Conservation (phyloP, 2,113 vertebrate species). For the Forbesichthys agassizii region DNA sequence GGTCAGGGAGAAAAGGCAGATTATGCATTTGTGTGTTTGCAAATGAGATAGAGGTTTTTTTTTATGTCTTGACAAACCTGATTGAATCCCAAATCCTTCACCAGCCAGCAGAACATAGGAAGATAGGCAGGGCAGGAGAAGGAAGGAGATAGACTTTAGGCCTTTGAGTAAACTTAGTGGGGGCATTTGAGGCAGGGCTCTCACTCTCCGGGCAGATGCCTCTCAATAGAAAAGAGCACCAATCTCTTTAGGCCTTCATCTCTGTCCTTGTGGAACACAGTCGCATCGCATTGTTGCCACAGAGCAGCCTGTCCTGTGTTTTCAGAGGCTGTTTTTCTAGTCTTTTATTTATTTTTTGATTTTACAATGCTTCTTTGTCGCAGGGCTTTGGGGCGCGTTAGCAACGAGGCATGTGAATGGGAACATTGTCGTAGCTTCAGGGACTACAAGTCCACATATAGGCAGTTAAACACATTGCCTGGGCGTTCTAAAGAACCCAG, state of each 20-base stretch:
- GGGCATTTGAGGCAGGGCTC: constrained; percentile 33
- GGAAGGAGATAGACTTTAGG: constrained; percentile 55
- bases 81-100: constrained; percentile 71
- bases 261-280: constrained; percentile 19
- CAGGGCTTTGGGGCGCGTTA: constrained; percentile 51
- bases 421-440: constrained; percentile 47
- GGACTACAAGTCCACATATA: constrained; percentile 39
- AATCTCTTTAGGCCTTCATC: constrained; percentile 26
- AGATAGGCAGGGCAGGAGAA: constrained; percentile 30
- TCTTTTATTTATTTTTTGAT: neutral
- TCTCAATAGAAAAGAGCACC: constrained; percentile 56
- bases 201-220: constrained; percentile 63
- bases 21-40: constrained; percentile 80
- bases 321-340: constrained; percentile 55
- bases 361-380: constrained; percentile 34
- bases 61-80: constrained; percentile 55
- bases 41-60: constrained; percentile 72
- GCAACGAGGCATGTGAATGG: constrained; percentile 47
- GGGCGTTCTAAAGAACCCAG: constrained; percentile 1
- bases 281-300: constrained; percentile 13
- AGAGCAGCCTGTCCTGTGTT: constrained; percentile 30
- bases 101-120: constrained; percentile 48
- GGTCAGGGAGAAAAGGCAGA: constrained; percentile 69
- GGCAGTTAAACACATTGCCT: constrained; percentile 47
- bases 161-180: constrained; percentile 56